Evolutionary conservation across 1,140 invertebrate genomes (phyloP).

Genomic region (Heliconius congener): DNA sequence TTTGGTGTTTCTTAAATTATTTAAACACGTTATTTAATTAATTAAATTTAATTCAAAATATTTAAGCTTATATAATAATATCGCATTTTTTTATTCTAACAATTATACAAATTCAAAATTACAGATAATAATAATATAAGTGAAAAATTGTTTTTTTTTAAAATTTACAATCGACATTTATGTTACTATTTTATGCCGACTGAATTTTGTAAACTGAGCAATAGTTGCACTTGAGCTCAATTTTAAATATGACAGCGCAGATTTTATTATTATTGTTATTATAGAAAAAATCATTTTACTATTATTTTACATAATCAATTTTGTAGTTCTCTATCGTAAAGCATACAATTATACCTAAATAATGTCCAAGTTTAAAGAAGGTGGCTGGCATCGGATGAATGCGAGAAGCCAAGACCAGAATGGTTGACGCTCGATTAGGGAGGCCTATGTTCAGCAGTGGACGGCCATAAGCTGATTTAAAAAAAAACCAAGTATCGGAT

Average conservation of each 20-base stretch:
- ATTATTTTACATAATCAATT: too few relatives aligned
- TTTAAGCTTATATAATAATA: slow-evolving; percentile 12
- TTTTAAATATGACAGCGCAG: neutral
- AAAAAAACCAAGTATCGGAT: too few relatives aligned
- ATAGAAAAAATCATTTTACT: too few relatives aligned
- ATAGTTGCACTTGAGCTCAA: slow-evolving; percentile 52
- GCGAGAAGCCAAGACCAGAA: too few relatives aligned
- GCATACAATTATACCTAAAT: too few relatives aligned
- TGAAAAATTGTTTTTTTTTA: neutral
- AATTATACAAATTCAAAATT: neutral
- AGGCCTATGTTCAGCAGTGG: too few relatives aligned
- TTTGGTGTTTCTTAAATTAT: neutral
- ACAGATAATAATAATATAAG: neutral
- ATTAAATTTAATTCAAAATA: neutral
- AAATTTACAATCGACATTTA: neutral
- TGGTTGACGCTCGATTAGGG: too few relatives aligned
- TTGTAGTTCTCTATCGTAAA: too few relatives aligned
- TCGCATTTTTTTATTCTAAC: neutral
- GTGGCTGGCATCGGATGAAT: too few relatives aligned
- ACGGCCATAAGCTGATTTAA: too few relatives aligned
- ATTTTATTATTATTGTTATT: neutral
- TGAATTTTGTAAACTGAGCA: slow-evolving; percentile 40
- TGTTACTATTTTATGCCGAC: neutral
- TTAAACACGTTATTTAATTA: neutral
- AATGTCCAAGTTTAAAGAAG: too few relatives aligned